phyloP scores from a whole-genome alignment of 2,113 vertebrate species.

The Sander vitreus region DNA sequence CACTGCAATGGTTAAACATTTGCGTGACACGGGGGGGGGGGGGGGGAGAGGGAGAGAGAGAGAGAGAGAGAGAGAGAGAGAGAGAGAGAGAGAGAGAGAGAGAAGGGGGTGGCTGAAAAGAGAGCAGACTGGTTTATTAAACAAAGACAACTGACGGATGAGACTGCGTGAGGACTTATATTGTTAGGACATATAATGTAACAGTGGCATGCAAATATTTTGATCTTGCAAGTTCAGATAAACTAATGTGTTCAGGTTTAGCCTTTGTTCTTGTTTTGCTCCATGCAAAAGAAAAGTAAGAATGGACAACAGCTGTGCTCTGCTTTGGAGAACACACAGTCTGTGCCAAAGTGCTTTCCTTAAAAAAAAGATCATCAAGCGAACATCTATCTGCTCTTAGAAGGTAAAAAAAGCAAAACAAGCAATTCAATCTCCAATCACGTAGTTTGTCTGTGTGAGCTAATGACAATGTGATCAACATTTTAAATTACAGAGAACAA shows the following conservation, averaged over 20 bases:
- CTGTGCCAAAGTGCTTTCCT: background rate
- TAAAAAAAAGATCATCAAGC: background rate
- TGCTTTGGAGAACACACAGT: constrained; percentile 6
- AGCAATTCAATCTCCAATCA: background rate
- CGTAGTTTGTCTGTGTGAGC: background rate
- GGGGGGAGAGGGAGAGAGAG: constrained; percentile 53
- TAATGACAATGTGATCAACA: background rate
- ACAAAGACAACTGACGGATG: constrained; percentile 48
- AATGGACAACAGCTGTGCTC: background rate
- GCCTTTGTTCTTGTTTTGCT: background rate
- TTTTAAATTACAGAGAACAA: background rate
- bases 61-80: too few relatives aligned
- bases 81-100: too few relatives aligned
- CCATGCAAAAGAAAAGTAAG: constrained; percentile 11
- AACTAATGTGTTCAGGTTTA: constrained; percentile 21
- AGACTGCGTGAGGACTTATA: constrained; percentile 30
- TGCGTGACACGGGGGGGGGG: constrained; percentile 45
- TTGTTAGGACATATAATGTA: constrained; percentile 19
- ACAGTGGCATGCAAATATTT: constrained; percentile 60
- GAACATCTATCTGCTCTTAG: background rate
- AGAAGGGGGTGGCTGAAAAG: constrained; percentile 61
- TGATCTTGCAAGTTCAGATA: constrained; percentile 3
- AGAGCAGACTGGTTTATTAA: constrained; percentile 68
- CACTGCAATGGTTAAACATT: constrained; percentile 93
- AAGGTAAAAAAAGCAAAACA: background rate